phyloP scores from a whole-genome alignment of 2,888 invertebrate genomes.

The Amphiduros pacificus region DNA sequence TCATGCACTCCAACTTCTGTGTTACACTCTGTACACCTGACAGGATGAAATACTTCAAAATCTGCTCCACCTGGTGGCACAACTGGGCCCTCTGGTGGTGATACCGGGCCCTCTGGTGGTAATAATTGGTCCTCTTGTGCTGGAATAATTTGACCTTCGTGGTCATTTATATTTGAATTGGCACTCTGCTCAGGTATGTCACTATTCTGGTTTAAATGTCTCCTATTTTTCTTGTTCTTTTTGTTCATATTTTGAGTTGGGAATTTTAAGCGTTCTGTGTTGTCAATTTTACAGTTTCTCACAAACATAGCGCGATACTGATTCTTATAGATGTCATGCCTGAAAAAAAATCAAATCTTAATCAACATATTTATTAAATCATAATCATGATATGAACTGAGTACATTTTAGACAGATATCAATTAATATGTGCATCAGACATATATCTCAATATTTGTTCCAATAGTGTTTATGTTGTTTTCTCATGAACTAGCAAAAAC shows the following conservation, averaged over 20 bases:
- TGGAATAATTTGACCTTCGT: no score
- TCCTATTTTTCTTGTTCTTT: constrained; percentile 31
- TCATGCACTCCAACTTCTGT: constrained; percentile 66
- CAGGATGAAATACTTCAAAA: constrained; percentile 57
- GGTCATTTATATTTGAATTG: no score
- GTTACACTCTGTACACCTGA: constrained; percentile 63
- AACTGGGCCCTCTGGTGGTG: no score
- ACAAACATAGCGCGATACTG: constrained; percentile 69
- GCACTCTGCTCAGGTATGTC: no score
- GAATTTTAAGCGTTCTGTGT: constrained; percentile 45
- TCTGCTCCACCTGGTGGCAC: background rate
- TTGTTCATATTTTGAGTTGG: constrained; percentile 43
- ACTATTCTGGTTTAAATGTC: no score
- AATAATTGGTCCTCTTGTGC: background rate
- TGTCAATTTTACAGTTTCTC: constrained; percentile 63
- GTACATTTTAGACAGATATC: background rate
- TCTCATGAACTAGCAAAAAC: no score
- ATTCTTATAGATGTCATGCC: constrained; percentile 63
- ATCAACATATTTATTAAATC: background rate
- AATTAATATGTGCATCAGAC: background rate
- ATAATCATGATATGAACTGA: background rate
- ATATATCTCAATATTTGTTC: no score
- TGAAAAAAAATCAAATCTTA: constrained; percentile 37
- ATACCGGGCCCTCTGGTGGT: background rate
- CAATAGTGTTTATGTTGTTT: no score